These are phyloP conservation scores for Melieria picta DNA, from an alignment of 2,888 invertebrate species.

Conservation along the genomic window DNA sequence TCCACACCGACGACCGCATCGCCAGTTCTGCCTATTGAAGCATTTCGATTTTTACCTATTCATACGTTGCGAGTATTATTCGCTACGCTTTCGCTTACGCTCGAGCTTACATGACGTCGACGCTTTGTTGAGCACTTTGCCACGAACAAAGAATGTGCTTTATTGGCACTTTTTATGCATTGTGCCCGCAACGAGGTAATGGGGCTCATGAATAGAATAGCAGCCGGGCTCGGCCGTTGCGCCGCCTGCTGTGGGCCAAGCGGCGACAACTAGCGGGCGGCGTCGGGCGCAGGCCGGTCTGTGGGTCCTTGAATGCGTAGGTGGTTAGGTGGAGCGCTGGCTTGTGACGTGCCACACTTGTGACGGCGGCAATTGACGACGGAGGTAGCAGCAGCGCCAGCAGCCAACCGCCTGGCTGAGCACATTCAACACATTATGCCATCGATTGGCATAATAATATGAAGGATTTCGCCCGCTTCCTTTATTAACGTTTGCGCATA, in stretches of 20 bases:
- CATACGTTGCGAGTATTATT: conserved; percentile 54
- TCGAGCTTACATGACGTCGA: conserved; percentile 33
- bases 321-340: background rate
- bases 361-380: background rate
- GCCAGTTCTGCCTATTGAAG: conserved; percentile 44
- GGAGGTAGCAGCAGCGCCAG: background rate
- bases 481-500: background rate
- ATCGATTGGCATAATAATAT: conserved; percentile 60
- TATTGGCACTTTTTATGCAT: conserved; percentile 64
- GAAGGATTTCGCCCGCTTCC: conserved; percentile 58
- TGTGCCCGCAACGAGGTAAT: conserved; percentile 29
- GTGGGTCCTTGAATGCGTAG: background rate
- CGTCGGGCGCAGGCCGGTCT: too few species aligned
- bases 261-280: too few species aligned
- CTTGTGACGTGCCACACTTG: background rate
- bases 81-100: conserved; percentile 35
- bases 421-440: conserved; percentile 51
- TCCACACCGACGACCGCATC: background rate
- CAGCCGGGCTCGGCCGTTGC: background rate
- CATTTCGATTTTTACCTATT: conserved; percentile 58
- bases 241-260: background rate
- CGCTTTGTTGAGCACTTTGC: conserved; percentile 59
- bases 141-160: conserved; percentile 63
- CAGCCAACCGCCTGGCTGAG: background rate
- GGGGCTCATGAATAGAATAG: conserved; percentile 35